Percentiles rank a stretch among this genome's conserved stretches.
phyloP scores from a whole-genome alignment of 2,888 invertebrate species.

The Drosophila ezoana region DNA sequence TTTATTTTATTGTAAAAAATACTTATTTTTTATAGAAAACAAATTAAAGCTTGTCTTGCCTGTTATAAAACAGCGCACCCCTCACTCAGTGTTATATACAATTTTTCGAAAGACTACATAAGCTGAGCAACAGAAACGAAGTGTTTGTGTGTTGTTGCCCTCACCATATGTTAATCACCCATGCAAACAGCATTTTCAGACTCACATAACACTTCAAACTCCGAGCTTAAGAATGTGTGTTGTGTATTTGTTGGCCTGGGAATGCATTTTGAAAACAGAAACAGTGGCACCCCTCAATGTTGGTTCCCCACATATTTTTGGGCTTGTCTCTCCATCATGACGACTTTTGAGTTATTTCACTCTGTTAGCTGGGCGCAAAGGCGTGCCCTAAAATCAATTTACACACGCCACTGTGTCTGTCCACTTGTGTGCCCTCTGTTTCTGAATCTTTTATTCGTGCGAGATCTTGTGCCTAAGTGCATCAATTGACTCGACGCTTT shows the following conservation, averaged over 20 bases:
- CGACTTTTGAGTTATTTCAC: conserved; percentile 51
- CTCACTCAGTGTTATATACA: conserved; percentile 31
- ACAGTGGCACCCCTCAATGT: conserved; percentile 77
- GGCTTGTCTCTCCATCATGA: conserved; percentile 32
- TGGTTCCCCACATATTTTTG: conserved; percentile 24
- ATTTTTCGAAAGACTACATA: conserved; percentile 15
- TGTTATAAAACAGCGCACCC: conserved; percentile 14
- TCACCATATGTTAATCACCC: conserved; percentile 73
- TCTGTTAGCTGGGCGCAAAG: conserved; percentile 44
- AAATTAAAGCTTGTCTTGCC: conserved; percentile 13
- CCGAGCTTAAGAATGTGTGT: conserved; percentile 42
- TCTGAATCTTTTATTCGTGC: conserved; percentile 28
- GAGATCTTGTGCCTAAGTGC: conserved; percentile 63
- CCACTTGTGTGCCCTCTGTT: conserved; percentile 8
- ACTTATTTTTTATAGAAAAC: conserved; percentile 3
- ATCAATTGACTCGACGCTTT: conserved; percentile 63
- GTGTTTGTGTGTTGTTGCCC: conserved; percentile 33
- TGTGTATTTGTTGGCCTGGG: conserved; percentile 34
- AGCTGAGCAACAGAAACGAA: conserved; percentile 22
- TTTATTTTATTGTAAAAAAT: neutral
- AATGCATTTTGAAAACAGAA: conserved; percentile 58
- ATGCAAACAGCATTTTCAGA: conserved; percentile 61
- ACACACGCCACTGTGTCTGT: conserved; percentile 46
- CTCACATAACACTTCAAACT: conserved; percentile 57
- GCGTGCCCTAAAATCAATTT: conserved; percentile 69